These are phyloP conservation scores for Standfussiana lucernea DNA, from an alignment of 2,888 invertebrate species.

Conservation along the genomic window DNA sequence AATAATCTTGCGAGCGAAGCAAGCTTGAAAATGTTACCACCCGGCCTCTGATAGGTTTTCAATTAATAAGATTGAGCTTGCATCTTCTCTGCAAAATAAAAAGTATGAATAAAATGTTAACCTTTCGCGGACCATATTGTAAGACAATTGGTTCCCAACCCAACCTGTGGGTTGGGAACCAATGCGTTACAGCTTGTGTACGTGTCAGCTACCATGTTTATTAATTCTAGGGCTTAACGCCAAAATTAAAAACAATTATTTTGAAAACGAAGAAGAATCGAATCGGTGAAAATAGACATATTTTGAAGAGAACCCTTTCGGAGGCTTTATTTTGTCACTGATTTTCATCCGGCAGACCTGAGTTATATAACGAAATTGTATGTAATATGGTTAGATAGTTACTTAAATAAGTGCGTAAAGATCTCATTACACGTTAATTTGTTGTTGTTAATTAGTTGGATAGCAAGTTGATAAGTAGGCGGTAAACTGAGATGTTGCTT, in stretches of 20 bases:
- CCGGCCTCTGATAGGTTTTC: too few relatives aligned
- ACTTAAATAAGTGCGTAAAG: not conserved
- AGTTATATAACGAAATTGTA: not conserved
- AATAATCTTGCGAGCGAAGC: too few relatives aligned
- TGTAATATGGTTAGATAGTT: not conserved
- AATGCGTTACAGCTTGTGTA: conserved; percentile 14
- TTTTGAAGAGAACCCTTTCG: not conserved
- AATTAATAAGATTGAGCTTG: too few relatives aligned
- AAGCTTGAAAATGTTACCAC: too few relatives aligned
- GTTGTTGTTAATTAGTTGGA: conserved; percentile 16
- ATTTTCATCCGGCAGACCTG: not conserved
- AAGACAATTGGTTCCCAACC: too few relatives aligned
- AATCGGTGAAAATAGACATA: not conserved
- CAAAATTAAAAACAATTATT: not conserved
- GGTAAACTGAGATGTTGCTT: not conserved
- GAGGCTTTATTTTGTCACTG: not conserved
- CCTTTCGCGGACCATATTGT: too few relatives aligned
- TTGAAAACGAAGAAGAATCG: not conserved
- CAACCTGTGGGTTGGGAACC: too few relatives aligned
- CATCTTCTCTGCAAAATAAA: too few relatives aligned
- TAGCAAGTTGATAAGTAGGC: not conserved
- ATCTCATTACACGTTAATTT: conserved; percentile 9
- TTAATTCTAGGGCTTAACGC: not conserved
- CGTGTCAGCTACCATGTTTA: not conserved
- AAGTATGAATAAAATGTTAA: too few relatives aligned